Percentiles rank a stretch among this genome's conserved stretches.
Conservation (phyloP, 2,113 vertebrate genomes). For the Myotis lucifugus region DNA sequence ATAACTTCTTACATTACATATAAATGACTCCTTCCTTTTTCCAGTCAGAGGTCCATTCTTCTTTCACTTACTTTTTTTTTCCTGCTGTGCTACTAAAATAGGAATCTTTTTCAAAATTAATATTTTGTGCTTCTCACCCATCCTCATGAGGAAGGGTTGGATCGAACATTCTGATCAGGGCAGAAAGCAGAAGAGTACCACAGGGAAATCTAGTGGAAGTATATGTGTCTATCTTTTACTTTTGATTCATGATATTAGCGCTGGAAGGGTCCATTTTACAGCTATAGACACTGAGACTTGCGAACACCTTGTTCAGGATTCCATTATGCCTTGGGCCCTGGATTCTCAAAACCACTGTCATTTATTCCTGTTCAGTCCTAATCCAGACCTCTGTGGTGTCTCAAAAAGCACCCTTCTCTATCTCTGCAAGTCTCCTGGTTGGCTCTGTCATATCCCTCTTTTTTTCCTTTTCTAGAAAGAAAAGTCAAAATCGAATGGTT, state of each 20-base stretch:
- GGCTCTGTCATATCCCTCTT: slow-evolving; percentile 59
- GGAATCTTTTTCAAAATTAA: neutral
- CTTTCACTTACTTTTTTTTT: neutral
- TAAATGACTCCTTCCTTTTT: neutral
- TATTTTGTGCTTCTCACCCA: neutral
- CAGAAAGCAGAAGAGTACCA: neutral
- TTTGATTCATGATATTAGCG: neutral
- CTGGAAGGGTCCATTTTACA: neutral
- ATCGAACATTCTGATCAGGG: neutral
- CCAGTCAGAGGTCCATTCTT: neutral
- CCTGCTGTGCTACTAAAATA: neutral
- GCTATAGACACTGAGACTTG: neutral
- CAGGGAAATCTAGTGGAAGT: neutral
- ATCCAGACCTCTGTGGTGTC: neutral
- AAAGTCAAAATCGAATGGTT: slow-evolving; percentile 90
- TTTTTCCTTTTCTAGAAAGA: slow-evolving; percentile 88
- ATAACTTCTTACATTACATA: neutral
- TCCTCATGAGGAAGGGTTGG: neutral
- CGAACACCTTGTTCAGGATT: neutral
- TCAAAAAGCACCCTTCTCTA: neutral
- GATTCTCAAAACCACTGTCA: neutral
- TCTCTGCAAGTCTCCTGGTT: neutral
- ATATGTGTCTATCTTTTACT: neutral
- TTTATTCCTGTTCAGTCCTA: neutral
- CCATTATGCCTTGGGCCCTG: neutral